Base-by-base conservation (phyloP, 92 coral and sea anemone genomes). In the Palythoa caribaeorum region DNA sequence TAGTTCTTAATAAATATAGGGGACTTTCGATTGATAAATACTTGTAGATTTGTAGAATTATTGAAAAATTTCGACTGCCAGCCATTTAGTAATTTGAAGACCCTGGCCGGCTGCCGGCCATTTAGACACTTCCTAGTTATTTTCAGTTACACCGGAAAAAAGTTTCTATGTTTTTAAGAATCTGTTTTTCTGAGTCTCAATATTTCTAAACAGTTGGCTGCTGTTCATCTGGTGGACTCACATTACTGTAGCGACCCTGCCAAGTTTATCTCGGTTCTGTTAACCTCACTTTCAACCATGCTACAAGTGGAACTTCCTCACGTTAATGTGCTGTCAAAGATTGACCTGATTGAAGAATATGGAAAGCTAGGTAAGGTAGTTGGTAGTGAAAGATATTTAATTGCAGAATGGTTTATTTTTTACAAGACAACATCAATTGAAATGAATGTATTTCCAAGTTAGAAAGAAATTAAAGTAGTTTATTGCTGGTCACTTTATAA, bases 171-270 rank as follows among this genome's bases (percentile, higher is more conserved):
- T 11, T 55, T 55, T 55, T 11, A 3, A 15, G 13, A 3, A 55
- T 0, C 3, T 55, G 15, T 55, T 11, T 10, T 10, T 13, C 17
- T 57, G n/a, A 62, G 6, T 17, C 19, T 62, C 69, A 62, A 2
- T 20, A 62, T 70, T 70, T 70, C 15, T 37, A 7, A 70, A 5
- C 92, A 97, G 99, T 94, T 97, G 59, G 94, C 92, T 12, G 98
- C 99, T 47, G 98, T 97, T 73, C 99, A 97, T 89, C 95, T 97
- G 77, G 99, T 97, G 13, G 99, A 97, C 85, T 96, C 99, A 3
- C 99, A 97, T 83, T 96, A 97, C 83, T 97, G 99, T 20, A 95
- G 98, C 80, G 99, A 97, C 62, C 98, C 99, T 20, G 87, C 98
- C 73, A 97, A 97, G 90, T 97, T 97, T 80, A 95, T 95, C 81